Evolutionary conservation across 1,140 invertebrate genomes (phyloP).

Genomic region (Macrobrachium nipponense): DNA sequence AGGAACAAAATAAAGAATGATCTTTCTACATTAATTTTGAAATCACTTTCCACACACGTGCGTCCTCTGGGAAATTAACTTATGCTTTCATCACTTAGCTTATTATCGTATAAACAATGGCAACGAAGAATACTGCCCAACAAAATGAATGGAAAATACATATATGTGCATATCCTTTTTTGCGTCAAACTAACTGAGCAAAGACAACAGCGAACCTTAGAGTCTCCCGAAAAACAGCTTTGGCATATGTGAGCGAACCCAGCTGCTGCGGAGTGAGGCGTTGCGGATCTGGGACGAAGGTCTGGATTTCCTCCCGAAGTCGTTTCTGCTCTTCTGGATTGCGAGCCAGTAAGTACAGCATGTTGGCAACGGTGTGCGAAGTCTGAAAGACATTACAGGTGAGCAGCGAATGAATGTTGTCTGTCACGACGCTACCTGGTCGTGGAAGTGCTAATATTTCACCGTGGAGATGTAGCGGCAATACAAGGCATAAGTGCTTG

Average conservation of each 20-base stretch:
- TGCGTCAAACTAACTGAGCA: not conserved
- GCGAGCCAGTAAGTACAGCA: slow-evolving; percentile 53
- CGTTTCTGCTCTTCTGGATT: slow-evolving; percentile 24
- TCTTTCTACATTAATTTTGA: too few relatives aligned
- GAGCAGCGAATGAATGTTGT: not conserved
- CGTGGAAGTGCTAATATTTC: too few relatives aligned
- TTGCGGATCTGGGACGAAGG: slow-evolving; percentile 3
- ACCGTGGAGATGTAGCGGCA: too few relatives aligned
- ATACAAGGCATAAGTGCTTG: too few relatives aligned
- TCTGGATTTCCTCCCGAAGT: slow-evolving; percentile 33
- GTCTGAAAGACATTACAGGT: slow-evolving; percentile 19
- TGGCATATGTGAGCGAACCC: slow-evolving; percentile 22
- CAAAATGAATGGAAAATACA: not conserved
- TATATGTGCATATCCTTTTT: not conserved
- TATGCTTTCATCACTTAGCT: too few relatives aligned
- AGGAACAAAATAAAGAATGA: too few relatives aligned
- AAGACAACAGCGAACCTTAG: slow-evolving; percentile 40
- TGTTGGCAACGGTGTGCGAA: slow-evolving; percentile 49
- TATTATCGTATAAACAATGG: too few relatives aligned
- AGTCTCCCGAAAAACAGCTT: slow-evolving; percentile 52
- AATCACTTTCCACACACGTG: too few relatives aligned
- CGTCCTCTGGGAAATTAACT: too few relatives aligned
- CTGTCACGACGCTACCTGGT: not conserved
- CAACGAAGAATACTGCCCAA: not conserved
- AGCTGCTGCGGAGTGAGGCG: slow-evolving; percentile 33